phyloP scores from a whole-genome alignment of 2,888 invertebrate genomes.

The Melangyna quadrimaculata region DNA sequence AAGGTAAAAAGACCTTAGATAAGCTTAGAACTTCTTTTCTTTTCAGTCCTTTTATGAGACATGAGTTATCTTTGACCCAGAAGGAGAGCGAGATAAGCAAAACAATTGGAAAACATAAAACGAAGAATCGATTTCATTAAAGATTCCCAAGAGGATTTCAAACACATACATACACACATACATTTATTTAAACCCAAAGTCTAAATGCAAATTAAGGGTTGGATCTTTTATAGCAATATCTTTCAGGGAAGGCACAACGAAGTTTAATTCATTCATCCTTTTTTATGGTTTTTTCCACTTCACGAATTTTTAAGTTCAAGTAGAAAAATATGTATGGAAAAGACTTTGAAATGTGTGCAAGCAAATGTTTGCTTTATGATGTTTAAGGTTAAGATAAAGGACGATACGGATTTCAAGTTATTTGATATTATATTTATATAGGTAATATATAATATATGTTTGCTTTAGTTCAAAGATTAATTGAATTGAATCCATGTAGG shows the following conservation, averaged over 20 bases:
- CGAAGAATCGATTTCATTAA: constrained; percentile 50
- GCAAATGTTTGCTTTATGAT: constrained; percentile 1
- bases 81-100: constrained; percentile 16
- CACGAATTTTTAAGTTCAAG: constrained; percentile 28
- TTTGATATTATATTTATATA: background rate
- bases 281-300: constrained; percentile 42
- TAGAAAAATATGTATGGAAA: background rate
- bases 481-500: constrained; percentile 4
- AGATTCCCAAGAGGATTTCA: constrained; percentile 25
- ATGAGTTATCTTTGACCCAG: constrained; percentile 32
- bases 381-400: background rate
- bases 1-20: constrained; percentile 4
- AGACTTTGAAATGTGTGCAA: background rate
- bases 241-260: background rate
- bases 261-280: constrained; percentile 39
- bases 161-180: background rate
- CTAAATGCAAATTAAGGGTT: constrained; percentile 36
- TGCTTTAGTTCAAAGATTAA: background rate
- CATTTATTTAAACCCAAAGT: constrained; percentile 21
- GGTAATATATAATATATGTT: background rate
- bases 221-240: constrained; percentile 15
- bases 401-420: background rate
- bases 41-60: constrained; percentile 16
- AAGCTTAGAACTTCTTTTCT: constrained; percentile 19
- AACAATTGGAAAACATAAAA: constrained; percentile 11